Evolutionary conservation across 2,888 invertebrate species (phyloP), one percentile per base, ranked within the genome.

Genomic region (Nephrotoma flavescens): DNA sequence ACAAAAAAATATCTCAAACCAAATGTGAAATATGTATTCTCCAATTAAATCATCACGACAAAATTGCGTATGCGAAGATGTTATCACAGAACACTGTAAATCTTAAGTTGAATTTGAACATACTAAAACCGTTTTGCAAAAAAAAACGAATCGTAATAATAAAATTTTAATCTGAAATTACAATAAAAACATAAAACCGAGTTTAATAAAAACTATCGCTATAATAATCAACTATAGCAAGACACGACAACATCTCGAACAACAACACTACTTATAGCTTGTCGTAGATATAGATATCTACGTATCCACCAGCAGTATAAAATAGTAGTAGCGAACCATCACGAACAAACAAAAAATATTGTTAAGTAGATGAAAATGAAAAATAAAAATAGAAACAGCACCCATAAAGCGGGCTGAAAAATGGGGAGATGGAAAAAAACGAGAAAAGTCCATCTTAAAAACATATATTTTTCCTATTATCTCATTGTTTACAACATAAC

Each of bases 401-500:
- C 19, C 71, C 19, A 71, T 71, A 71, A 71, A 71, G 31, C 9
- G 71, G 71, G 71, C 31, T 31, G 71, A 31, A 71, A 31, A 84
- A 84, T 84, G 84, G 84, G 3, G 31, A 31, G 7, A 71, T 4
- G 52, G 52, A 0, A 83, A 19, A 31, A 31, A 83, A 83, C n/a
- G 84, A 31, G 31, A 84, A 84, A 84, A 42, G 84, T 84, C 84
- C 84, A 84, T 84, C 84, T 84, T 84, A 84, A 84, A 84, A 42
- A 84, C 84, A 84, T 84, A 84, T 84, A 84, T 84, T 84, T 83
- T 84, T 84, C 84, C 42, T 84, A 84, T 84, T 84, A 84, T 84
- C 84, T 84, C 84, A 84, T 84, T 84, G 84, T 84, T 84, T 84
- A 84, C 84, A 84, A 84, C 84, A 84, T 84, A 84, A 84, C 84